Base-by-base conservation (phyloP, 2,888 invertebrate species). In the Phyllotreta striolata region DNA sequence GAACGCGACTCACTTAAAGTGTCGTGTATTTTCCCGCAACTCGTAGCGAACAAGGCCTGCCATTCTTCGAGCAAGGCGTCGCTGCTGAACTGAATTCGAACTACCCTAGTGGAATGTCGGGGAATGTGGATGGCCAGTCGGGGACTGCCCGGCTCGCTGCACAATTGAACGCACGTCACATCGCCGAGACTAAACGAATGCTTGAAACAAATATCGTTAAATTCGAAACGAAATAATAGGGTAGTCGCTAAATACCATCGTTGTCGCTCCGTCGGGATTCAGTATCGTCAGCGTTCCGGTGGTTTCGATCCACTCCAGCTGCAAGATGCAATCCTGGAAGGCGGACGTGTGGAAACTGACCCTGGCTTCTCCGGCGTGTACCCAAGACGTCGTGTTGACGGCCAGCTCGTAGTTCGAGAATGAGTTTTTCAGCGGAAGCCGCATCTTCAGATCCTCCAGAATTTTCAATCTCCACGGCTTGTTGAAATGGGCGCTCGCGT, bases 1-100 rank as follows among this genome's bases (percentile, higher is more conserved):
- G 24, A 24, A 24, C 24, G 4, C 24, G 4, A 24, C 47, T 60
- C 72, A 78, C 79, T 78, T 68, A 72, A 66, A 47, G 74, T 73
- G 40, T 77, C 70, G 43, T 78, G 77, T 12, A 81, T 69, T 71
- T 77, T 74, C 61, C 73, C 74, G 66, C 77, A 82, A 80, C 85
- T 85, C 68, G 89, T 89, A 9, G 91, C 89, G 72, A 94, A 85
- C 77, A 93, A 89, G 65, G 89, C 88, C 62, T 94, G 86, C 95
- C 95, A 95, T 77, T 95, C 95, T 81, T 95, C 94, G 82, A 93
- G 87, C 81, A 93, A 92, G 67, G 90, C 88, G 81, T 95, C 95
- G 70, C 91, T 89, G 57, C 87, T 84, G 78, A 94, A 95, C 76
- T 92, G 91, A 63, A 95, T 82, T 78, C 89, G 88, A 44, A 93